A percentile compares a stretch with the other conserved stretches of the same genome.
phyloP scores from a whole-genome alignment of 2,113 vertebrate genomes.

The Syngnathus scovelli region DNA sequence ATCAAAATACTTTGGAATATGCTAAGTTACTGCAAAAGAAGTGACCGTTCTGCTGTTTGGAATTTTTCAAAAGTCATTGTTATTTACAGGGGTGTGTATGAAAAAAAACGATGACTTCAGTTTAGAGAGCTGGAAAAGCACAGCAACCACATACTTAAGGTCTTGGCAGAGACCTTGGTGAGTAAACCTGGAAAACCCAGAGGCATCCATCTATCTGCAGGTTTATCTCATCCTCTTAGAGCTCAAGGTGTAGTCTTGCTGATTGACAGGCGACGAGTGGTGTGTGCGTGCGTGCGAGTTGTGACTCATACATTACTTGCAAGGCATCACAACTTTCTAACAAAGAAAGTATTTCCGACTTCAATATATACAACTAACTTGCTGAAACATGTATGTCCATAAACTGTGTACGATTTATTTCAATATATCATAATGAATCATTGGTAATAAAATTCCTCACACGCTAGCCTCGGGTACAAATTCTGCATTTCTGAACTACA shows the following conservation, averaged over 20 bases:
- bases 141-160: neutral
- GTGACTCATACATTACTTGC: conserved; percentile 41
- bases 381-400: too few species aligned
- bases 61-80: neutral
- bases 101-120: too few species aligned
- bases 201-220: conserved; percentile 27
- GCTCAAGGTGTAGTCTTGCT: conserved; percentile 14
- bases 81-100: neutral
- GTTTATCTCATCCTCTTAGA: conserved; percentile 31
- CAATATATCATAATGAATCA: too few species aligned
- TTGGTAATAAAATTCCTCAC: too few species aligned
- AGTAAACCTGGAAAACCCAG: conserved; percentile 40
- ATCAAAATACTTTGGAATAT: too few species aligned
- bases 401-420: too few species aligned
- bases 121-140: neutral
- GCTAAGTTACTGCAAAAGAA: neutral
- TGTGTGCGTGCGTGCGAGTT: conserved; percentile 8
- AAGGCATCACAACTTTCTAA: conserved; percentile 26
- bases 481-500: neutral
- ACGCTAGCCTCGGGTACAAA: too few species aligned
- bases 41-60: neutral
- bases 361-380: neutral
- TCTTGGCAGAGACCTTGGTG: conserved; percentile 29
- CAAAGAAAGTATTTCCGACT: conserved; percentile 34
- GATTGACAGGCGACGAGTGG: conserved; percentile 13